Evolutionary conservation across 2,797 vertebrate species (phyloP).

Genomic region (Selene dorsalis): DNA sequence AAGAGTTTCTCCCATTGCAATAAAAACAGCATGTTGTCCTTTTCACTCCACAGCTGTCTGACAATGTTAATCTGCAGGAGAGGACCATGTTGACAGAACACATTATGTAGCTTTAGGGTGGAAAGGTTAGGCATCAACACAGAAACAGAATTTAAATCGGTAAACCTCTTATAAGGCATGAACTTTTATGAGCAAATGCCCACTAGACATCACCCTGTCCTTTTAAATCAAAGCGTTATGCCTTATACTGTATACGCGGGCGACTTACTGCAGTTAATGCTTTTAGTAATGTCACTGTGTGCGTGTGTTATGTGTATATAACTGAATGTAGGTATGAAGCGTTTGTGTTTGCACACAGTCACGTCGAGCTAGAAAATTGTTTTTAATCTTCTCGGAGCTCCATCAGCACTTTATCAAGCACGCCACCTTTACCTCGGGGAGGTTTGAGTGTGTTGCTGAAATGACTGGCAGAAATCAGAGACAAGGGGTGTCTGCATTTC

Average conservation of each 20-base stretch:
- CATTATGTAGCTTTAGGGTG: slow-evolving; percentile 70
- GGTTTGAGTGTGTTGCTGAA: slow-evolving; percentile 37
- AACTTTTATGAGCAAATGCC: slow-evolving; percentile 66
- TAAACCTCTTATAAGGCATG: slow-evolving; percentile 76
- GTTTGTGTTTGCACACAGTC: slow-evolving; percentile 27
- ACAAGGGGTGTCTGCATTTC: slow-evolving; percentile 70
- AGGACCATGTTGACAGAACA: slow-evolving; percentile 70
- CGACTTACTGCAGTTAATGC: slow-evolving; percentile 17
- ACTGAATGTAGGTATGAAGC: slow-evolving; percentile 15
- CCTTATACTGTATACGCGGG: slow-evolving; percentile 41
- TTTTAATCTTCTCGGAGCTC: slow-evolving; percentile 75
- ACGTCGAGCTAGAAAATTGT: slow-evolving; percentile 54
- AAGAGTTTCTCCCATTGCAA: slow-evolving; percentile 34
- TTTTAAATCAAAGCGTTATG: slow-evolving; percentile 66
- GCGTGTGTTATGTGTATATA: slow-evolving; percentile 24
- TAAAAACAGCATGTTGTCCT: slow-evolving; percentile 58
- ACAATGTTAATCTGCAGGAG: slow-evolving; percentile 64
- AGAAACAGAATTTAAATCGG: slow-evolving; percentile 71
- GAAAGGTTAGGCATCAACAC: slow-evolving; percentile 75
- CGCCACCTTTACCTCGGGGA: slow-evolving; percentile 56
- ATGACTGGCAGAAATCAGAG: slow-evolving; percentile 72
- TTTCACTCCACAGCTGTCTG: slow-evolving; percentile 63
- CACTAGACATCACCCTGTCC: slow-evolving; percentile 61
- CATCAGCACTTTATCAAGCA: slow-evolving; percentile 75
- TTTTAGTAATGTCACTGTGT: slow-evolving; percentile 35